Percentiles rank a stretch among this genome's conserved stretches.
Evolutionary conservation across 1,140 invertebrate genomes (phyloP).

Genomic region (Drosophila bipectinata): DNA sequence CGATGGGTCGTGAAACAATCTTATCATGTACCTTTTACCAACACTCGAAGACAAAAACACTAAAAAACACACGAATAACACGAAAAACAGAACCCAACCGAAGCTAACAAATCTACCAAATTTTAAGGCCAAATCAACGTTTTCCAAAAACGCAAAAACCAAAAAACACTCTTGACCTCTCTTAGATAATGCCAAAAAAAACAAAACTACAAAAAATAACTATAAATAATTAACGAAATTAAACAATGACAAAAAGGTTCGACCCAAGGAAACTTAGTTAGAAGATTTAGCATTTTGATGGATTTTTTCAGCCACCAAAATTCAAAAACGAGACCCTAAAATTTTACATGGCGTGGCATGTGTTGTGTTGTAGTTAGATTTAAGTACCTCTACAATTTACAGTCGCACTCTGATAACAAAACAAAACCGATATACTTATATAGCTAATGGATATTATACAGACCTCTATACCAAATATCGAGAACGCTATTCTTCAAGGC

Average conservation of each 20-base stretch:
- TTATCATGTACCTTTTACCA: constrained; percentile 75
- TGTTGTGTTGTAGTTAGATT: constrained; percentile 59
- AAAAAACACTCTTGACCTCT: constrained; percentile 66
- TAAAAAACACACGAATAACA: constrained; percentile 8
- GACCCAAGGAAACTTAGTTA: constrained; percentile 57
- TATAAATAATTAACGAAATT: constrained; percentile 5
- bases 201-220: background rate
- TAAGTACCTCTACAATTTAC: constrained; percentile 74
- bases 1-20: constrained; percentile 67
- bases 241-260: constrained; percentile 2
- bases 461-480: constrained; percentile 64
- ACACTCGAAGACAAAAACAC: constrained; percentile 19
- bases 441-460: constrained; percentile 47
- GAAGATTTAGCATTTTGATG: constrained; percentile 67
- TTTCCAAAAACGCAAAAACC: constrained; percentile 73
- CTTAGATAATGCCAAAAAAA: constrained; percentile 62
- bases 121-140: constrained; percentile 71
- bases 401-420: constrained; percentile 52
- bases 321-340: constrained; percentile 14
- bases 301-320: constrained; percentile 65
- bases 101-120: constrained; percentile 68
- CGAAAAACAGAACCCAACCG: constrained; percentile 58
- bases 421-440: constrained; percentile 39
- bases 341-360: constrained; percentile 59
- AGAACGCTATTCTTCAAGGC: constrained; percentile 58